Evolutionary conservation across 2,113 vertebrate species (phyloP).

Genomic region (Oreochromis niloticus): DNA sequence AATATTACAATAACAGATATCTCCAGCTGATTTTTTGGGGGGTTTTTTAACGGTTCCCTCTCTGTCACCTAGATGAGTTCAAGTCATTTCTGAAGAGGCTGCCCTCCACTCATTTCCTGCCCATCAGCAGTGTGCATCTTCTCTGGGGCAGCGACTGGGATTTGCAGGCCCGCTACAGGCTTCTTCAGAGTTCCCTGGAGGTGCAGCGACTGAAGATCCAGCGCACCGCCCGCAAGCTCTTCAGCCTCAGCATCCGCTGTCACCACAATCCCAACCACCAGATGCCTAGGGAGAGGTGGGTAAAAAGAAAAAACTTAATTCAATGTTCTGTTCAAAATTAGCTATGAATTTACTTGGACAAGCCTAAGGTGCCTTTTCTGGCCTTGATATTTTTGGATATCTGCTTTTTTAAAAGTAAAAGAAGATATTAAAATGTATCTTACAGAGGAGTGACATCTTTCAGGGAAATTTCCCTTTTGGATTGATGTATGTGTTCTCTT

Average conservation of each 20-base stretch:
- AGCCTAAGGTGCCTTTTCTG: not conserved
- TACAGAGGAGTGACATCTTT: not conserved
- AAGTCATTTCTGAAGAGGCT: slow-evolving; percentile 97
- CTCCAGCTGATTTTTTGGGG: not conserved
- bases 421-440: not conserved
- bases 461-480: not conserved
- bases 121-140: slow-evolving; percentile 94
- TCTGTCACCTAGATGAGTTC: slow-evolving; percentile 83
- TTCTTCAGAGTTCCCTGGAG: slow-evolving; percentile 91
- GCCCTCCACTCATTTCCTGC: slow-evolving; percentile 95
- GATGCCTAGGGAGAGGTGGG: slow-evolving; percentile 96
- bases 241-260: slow-evolving; percentile 94
- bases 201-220: slow-evolving; percentile 91
- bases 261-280: slow-evolving; percentile 98
- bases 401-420: not conserved
- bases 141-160: slow-evolving; percentile 99
- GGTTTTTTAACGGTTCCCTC: not conserved
- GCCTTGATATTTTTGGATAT: not conserved
- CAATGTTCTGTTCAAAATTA: not conserved
- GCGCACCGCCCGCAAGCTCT: slow-evolving; percentile 94
- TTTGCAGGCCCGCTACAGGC: slow-evolving; percentile 93
- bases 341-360: not conserved
- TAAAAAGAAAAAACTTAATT: slow-evolving; percentile 16
- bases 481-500: slow-evolving; percentile 7
- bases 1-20: not conserved